Percentiles rank a stretch among this genome's conserved stretches.
Conservation (phyloP, 2,113 vertebrate genomes). For the Beaufortia kweichowensis region DNA sequence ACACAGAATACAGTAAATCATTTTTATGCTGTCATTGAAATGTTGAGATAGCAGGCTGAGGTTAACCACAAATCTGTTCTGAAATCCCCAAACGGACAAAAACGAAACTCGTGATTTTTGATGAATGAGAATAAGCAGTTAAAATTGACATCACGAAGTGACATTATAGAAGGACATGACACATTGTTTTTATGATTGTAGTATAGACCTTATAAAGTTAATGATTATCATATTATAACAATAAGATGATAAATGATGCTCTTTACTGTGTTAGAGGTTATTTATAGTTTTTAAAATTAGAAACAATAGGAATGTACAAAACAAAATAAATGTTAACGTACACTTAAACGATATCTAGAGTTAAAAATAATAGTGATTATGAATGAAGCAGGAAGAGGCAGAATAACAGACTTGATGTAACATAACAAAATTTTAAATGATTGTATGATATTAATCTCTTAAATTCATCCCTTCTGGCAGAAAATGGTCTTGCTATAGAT, state of each 20-base stretch:
- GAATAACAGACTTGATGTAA: background rate
- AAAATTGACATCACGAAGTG: background rate
- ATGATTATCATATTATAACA: constrained; percentile 3
- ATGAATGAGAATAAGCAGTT: background rate
- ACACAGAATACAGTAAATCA: background rate
- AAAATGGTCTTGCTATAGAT: background rate
- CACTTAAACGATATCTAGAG: too few species aligned
- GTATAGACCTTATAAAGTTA: constrained; percentile 5
- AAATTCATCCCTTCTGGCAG: background rate
- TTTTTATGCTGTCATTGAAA: background rate
- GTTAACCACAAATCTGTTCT: background rate
- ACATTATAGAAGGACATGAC: constrained; percentile 10
- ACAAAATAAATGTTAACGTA: too few species aligned
- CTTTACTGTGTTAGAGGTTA: background rate
- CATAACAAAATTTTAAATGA: background rate
- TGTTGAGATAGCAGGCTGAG: background rate
- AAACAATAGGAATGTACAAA: too few species aligned
- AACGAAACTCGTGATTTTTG: background rate
- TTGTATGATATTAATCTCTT: background rate
- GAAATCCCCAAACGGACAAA: background rate
- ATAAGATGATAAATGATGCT: background rate
- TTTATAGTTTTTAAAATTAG: background rate
- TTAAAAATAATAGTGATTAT: too few species aligned
- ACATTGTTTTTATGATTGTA: background rate
- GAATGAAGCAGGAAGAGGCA: background rate